These are phyloP conservation scores for Scolopax mira DNA, from an alignment of 2,113 vertebrate genomes.

Conservation along the genomic window DNA sequence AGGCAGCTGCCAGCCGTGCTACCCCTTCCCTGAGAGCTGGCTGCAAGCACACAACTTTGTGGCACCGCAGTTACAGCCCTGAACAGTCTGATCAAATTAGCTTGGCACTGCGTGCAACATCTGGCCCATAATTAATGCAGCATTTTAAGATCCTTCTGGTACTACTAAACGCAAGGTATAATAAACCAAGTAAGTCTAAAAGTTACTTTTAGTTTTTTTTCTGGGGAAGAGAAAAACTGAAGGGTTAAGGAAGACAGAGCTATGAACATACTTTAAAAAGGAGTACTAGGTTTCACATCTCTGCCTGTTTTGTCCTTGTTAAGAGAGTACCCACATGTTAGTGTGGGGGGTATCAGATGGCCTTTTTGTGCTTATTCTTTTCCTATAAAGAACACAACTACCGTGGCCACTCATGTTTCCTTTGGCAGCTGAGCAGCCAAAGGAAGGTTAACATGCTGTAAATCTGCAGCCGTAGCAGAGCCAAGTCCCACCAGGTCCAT, in stretches of 20 bases:
- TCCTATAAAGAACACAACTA: neutral
- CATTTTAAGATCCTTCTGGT: slow-evolving; percentile 31
- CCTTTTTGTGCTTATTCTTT: neutral
- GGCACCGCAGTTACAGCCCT: neutral
- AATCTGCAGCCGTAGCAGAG: slow-evolving; percentile 20
- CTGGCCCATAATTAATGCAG: slow-evolving; percentile 40
- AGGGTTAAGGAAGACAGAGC: neutral
- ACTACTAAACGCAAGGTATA: neutral
- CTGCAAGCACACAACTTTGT: neutral
- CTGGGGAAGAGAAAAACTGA: neutral
- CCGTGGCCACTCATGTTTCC: neutral
- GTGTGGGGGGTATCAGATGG: neutral
- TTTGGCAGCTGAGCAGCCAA: neutral
- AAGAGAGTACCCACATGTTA: neutral
- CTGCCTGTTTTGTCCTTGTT: neutral
- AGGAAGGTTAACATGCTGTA: neutral
- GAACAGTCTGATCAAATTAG: neutral
- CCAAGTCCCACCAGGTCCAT: neutral
- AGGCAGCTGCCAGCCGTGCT: neutral
- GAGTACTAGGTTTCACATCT: neutral
- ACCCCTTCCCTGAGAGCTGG: neutral
- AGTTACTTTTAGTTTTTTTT: neutral
- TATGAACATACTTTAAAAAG: neutral
- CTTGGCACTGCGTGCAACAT: neutral
- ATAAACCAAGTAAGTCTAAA: neutral